Percentiles rank a stretch among this genome's conserved stretches.
Conservation (phyloP, 2,888 invertebrate species). For the Oscheius sp. region DNA sequence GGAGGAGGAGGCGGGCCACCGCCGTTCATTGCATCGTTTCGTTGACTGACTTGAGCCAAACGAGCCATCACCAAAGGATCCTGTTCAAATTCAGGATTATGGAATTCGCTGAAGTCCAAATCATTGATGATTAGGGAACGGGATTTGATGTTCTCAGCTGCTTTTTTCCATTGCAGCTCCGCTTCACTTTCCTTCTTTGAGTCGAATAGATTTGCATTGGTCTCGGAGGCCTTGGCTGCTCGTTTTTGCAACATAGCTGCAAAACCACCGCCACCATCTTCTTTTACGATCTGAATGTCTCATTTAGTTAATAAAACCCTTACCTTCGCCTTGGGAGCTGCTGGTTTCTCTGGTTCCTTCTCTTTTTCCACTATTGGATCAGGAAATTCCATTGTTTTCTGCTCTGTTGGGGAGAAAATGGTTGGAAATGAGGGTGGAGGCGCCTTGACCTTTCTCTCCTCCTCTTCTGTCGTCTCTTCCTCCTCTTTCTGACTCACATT, state of each 20-base stretch:
- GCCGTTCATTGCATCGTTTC: slow-evolving; percentile 27
- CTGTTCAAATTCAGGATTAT: slow-evolving; percentile 83
- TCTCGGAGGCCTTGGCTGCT: slow-evolving; percentile 60
- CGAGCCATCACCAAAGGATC: slow-evolving; percentile 54
- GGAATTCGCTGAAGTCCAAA: slow-evolving; percentile 93
- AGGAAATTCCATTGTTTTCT: slow-evolving; percentile 67
- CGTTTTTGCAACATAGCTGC: slow-evolving; percentile 66
- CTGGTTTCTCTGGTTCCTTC: slow-evolving; percentile 38
- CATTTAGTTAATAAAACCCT: neutral
- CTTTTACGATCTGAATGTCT: slow-evolving; percentile 43
- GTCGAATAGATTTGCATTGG: slow-evolving; percentile 42
- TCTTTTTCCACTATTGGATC: slow-evolving; percentile 24
- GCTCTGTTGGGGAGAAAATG: slow-evolving; percentile 68
- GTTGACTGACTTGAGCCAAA: slow-evolving; percentile 37
- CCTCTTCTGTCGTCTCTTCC: slow-evolving; percentile 15
- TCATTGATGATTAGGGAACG: slow-evolving; percentile 84
- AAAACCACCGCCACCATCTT: slow-evolving; percentile 56
- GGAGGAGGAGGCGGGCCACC: slow-evolving; percentile 58
- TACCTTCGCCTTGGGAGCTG: slow-evolving; percentile 51
- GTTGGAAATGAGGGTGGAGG: slow-evolving; percentile 67
- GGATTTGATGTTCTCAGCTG: slow-evolving; percentile 66
- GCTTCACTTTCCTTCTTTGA: slow-evolving; percentile 71
- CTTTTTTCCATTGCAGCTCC: slow-evolving; percentile 92
- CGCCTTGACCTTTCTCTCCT: slow-evolving; percentile 53
- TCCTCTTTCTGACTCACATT: slow-evolving; percentile 24